phyloP scores from a whole-genome alignment of 2,888 invertebrate species.

The Limnephilus rhombicus region DNA sequence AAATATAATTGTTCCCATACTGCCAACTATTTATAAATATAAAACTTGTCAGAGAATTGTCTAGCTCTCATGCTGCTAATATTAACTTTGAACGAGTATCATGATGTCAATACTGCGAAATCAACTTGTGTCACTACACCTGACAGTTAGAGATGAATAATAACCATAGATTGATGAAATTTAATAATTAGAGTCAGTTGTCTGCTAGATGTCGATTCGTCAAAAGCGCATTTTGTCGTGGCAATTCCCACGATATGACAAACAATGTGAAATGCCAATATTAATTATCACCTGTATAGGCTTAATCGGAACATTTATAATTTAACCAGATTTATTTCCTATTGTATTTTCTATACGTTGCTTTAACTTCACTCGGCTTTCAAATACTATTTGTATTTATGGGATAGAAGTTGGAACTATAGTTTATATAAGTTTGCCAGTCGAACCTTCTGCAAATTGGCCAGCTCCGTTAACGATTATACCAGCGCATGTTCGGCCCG shows the following conservation, averaged over 20 bases:
- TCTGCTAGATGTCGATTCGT: not conserved
- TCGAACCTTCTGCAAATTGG: not conserved
- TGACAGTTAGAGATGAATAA: not conserved
- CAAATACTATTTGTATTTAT: not conserved
- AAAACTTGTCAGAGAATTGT: not conserved
- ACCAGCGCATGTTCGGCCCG: not conserved
- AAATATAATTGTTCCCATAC: not conserved
- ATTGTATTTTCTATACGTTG: not conserved
- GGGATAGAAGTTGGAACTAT: not conserved
- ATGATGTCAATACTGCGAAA: not conserved
- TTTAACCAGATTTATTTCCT: not conserved
- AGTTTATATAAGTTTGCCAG: not conserved
- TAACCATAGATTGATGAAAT: not conserved
- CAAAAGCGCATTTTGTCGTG: not conserved
- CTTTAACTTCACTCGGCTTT: not conserved
- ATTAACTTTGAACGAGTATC: not conserved
- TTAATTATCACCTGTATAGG: not conserved
- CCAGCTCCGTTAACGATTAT: not conserved
- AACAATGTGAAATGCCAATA: not conserved
- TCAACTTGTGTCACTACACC: not conserved
- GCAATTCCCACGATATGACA: not conserved
- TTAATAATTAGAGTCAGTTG: not conserved
- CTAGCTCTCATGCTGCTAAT: not conserved
- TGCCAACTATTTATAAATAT: not conserved
- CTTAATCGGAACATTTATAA: not conserved